Conservation (phyloP, 2,113 vertebrate genomes). For the Pholis gunnellus region DNA sequence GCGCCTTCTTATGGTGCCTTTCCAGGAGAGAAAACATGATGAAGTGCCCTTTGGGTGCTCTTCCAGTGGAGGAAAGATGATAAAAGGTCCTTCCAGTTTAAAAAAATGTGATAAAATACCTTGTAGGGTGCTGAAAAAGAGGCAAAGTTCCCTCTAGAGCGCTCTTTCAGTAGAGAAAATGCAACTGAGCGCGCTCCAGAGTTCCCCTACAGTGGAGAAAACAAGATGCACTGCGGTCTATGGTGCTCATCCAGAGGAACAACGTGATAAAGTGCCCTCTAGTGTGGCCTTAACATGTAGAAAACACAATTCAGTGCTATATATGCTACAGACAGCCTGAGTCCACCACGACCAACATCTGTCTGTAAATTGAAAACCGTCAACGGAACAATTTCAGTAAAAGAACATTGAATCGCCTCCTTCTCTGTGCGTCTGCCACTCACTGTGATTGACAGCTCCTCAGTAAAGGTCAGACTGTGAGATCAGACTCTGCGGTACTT, state of each 20-base stretch:
- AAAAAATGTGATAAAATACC: too few species aligned
- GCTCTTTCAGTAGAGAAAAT: too few species aligned
- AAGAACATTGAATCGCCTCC: background rate
- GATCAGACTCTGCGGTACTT: background rate
- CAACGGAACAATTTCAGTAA: background rate
- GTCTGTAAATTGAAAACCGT: conserved; percentile 7
- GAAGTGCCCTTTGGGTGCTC: background rate
- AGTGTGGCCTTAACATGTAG: background rate
- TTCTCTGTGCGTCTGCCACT: background rate
- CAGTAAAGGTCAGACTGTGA: conserved; percentile 30
- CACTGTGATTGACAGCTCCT: conserved; percentile 47
- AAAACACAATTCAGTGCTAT: background rate
- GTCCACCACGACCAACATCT: background rate
- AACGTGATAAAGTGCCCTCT: too few species aligned
- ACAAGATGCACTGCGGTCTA: background rate
- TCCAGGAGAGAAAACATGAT: background rate
- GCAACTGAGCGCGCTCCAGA: too few species aligned
- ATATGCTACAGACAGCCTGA: background rate
- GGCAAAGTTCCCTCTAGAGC: too few species aligned
- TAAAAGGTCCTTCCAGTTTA: too few species aligned
- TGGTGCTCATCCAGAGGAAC: background rate
- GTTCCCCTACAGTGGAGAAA: too few species aligned
- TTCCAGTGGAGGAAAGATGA: too few species aligned
- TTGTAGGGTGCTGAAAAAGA: too few species aligned
- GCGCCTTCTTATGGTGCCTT: background rate